Evolutionary conservation across 2,888 invertebrate species (phyloP).

Genomic region (Lepidochitona cinerea): DNA sequence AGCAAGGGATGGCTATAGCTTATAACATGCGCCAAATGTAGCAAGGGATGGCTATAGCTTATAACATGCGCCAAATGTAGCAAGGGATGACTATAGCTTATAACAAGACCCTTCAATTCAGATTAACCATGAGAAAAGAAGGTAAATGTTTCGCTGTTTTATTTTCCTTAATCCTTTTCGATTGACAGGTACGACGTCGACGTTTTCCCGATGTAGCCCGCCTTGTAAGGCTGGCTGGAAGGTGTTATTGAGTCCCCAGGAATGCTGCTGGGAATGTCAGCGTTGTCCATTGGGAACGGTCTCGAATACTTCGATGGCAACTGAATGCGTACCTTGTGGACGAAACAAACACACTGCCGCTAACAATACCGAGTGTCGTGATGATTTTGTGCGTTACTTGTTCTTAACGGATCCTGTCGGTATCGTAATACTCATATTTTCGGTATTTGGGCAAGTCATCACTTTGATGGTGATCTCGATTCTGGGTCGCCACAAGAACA

Average conservation of each 20-base stretch:
- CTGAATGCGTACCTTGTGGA: not conserved
- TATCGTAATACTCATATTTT: not conserved
- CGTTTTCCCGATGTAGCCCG: not conserved
- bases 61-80: no score
- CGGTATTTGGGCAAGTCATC: not conserved
- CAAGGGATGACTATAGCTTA: no score
- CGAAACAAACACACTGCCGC: not conserved
- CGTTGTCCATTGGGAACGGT: not conserved
- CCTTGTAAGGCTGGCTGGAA: not conserved
- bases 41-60: no score
- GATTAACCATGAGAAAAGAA: no score
- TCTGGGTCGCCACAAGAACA: not conserved
- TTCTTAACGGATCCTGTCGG: not conserved
- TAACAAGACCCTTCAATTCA: no score
- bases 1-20: no score
- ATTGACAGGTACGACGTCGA: not conserved
- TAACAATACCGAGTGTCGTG: not conserved
- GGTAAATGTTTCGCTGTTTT: no score
- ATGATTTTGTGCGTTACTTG: not conserved
- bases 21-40: no score
- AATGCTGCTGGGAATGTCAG: conserved; percentile 15
- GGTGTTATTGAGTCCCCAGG: not conserved
- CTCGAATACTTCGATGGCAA: not conserved
- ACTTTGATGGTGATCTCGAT: not conserved
- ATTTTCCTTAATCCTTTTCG: no score